Conservation (phyloP, 2,888 invertebrate genomes). For the Pachliopta kotzebuea region DNA sequence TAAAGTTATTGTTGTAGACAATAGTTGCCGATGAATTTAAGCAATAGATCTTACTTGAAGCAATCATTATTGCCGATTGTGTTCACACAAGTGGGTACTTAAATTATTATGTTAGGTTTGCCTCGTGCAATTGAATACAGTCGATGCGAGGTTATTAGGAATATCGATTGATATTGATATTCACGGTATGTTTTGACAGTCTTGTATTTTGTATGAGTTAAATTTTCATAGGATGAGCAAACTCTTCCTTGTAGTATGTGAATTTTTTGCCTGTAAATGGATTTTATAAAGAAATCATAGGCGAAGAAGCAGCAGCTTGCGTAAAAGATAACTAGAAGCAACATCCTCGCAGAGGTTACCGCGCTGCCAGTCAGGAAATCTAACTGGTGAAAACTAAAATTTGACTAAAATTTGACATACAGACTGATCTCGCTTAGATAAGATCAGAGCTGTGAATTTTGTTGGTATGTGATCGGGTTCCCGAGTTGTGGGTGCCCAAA, state of each 20-base stretch:
- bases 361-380: too few species aligned
- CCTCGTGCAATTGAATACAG: conserved; percentile 9
- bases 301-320: too few species aligned
- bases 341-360: too few species aligned
- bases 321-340: too few species aligned
- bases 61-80: conserved; percentile 30
- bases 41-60: conserved; percentile 27
- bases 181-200: not conserved
- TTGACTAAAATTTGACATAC: too few species aligned
- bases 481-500: too few species aligned
- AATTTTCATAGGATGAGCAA: not conserved
- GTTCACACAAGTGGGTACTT: conserved; percentile 27
- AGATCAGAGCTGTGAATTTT: too few species aligned
- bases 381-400: too few species aligned
- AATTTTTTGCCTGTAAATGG: not conserved
- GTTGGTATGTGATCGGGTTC: too few species aligned
- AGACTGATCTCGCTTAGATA: too few species aligned
- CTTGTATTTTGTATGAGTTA: not conserved
- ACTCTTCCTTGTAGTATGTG: not conserved
- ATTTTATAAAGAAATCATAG: too few species aligned
- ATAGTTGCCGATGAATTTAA: conserved; percentile 23
- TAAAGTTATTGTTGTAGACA: conserved; percentile 26
- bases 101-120: conserved; percentile 14
- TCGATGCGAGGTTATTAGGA: conserved; percentile 4
- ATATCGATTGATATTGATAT: conserved; percentile 15